These are phyloP conservation scores for Pluvianellus socialis DNA, from an alignment of 2,113 vertebrate genomes.

Conservation along the genomic window DNA sequence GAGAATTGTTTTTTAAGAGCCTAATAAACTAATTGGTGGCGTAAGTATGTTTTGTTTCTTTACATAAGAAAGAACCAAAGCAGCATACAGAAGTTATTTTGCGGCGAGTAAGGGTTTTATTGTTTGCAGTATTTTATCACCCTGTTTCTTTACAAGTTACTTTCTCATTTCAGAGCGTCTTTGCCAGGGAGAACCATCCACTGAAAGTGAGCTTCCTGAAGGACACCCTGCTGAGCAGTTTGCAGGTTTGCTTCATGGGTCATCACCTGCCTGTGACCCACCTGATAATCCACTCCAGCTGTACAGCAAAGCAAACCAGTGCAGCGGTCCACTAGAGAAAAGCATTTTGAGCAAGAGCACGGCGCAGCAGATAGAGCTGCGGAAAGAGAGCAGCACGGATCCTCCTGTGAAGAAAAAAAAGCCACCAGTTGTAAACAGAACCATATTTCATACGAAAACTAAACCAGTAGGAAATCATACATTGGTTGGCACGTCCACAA, in stretches of 20 bases:
- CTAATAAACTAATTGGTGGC: background rate
- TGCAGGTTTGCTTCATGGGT: constrained; percentile 94
- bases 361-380: constrained; percentile 51
- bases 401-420: constrained; percentile 80
- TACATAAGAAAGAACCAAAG: background rate
- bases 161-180: constrained; percentile 66
- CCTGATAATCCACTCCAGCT: constrained; percentile 92
- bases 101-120: background rate
- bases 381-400: constrained; percentile 60
- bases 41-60: background rate
- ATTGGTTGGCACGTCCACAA: constrained; percentile 56
- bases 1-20: background rate
- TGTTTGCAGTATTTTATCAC: background rate
- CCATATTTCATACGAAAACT: constrained; percentile 89
- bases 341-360: constrained; percentile 72
- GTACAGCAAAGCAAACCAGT: constrained; percentile 76
- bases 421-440: constrained; percentile 91
- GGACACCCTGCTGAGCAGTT: constrained; percentile 89
- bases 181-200: constrained; percentile 62
- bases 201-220: constrained; percentile 80
- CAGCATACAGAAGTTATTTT: background rate
- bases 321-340: constrained; percentile 50
- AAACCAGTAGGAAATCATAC: constrained; percentile 80
- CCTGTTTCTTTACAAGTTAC: background rate
- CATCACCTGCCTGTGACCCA: constrained; percentile 91